phyloP scores from a whole-genome alignment of 2,888 invertebrate species.

The Pseudanteris insignis region DNA sequence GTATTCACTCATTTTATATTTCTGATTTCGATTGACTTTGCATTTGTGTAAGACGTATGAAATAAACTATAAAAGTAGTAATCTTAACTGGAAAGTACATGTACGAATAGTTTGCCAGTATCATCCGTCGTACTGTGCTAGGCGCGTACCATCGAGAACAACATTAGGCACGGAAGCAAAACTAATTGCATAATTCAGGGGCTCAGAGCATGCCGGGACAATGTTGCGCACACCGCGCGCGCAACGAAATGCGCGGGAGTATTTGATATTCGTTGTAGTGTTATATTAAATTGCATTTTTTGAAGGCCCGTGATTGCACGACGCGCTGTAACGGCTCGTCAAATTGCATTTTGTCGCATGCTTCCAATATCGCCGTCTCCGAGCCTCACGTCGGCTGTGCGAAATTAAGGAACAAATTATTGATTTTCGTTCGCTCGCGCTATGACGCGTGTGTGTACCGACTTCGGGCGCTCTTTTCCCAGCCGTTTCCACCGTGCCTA shows the following conservation, averaged over 20 bases:
- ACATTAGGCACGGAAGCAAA: conserved; percentile 29
- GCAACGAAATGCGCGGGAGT: conserved; percentile 23
- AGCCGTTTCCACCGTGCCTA: conserved; percentile 42
- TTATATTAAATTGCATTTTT: conserved; percentile 23
- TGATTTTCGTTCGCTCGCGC: conserved; percentile 45
- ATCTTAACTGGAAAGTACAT: too few species aligned
- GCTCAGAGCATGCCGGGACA: conserved; percentile 4
- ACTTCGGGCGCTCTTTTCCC: conserved; percentile 41
- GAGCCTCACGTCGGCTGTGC: conserved; percentile 34
- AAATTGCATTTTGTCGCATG: conserved; percentile 43
- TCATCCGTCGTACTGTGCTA: too few species aligned
- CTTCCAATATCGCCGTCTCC: conserved; percentile 39
- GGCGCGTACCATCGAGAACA: conserved; percentile 14
- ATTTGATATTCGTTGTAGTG: conserved; percentile 28
- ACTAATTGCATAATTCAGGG: conserved; percentile 36
- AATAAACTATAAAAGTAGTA: too few species aligned
- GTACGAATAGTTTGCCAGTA: too few species aligned
- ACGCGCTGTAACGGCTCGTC: conserved; percentile 33
- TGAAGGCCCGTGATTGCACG: conserved; percentile 13
- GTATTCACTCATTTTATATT: too few species aligned
- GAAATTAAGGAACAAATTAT: conserved; percentile 47
- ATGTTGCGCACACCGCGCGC: too few species aligned
- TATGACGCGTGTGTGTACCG: conserved; percentile 40
- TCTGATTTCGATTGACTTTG: too few species aligned
- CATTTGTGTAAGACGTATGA: too few species aligned